Conservation (phyloP, 35 echinoderm and acorn worm genomes). For the Ophioderma brevispina region DNA sequence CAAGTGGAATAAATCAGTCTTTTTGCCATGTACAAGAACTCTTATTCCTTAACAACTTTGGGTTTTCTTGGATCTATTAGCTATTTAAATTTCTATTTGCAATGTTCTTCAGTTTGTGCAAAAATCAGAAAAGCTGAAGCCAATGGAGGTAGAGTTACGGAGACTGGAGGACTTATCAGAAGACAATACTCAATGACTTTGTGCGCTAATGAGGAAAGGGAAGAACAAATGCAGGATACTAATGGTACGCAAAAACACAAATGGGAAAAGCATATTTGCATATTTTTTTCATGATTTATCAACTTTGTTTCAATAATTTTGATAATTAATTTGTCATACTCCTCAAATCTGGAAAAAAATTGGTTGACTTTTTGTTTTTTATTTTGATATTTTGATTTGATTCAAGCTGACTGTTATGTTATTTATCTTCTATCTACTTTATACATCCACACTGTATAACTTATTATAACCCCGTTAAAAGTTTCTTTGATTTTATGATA, state of each 20-base stretch:
- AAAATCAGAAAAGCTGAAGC: conserved; percentile 97
- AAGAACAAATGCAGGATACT: conserved; percentile 99
- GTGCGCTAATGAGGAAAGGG: conserved; percentile 89
- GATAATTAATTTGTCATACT: neutral
- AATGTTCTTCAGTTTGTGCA: conserved; percentile 69
- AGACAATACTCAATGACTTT: conserved; percentile 99
- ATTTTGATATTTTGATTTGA: too few relatives aligned
- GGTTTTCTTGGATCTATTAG: conserved; percentile 27
- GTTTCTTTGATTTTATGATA: too few relatives aligned
- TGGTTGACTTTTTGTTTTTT: too few relatives aligned
- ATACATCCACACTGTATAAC: too few relatives aligned
- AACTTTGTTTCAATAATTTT: neutral
- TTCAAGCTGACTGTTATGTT: too few relatives aligned
- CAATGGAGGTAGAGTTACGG: conserved; percentile 93
- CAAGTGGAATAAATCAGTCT: too few relatives aligned
- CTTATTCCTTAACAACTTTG: neutral
- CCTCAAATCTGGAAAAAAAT: too few relatives aligned
- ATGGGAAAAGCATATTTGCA: neutral
- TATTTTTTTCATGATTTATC: too few relatives aligned
- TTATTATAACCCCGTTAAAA: too few relatives aligned
- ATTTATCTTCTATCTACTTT: too few relatives aligned
- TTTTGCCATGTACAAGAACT: neutral
- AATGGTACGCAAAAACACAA: conserved; percentile 65
- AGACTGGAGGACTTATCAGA: conserved; percentile 92
- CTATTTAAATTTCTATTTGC: conserved; percentile 18